Base-by-base conservation (phyloP, 2,797 vertebrate genomes). In the Spea hammondii region DNA sequence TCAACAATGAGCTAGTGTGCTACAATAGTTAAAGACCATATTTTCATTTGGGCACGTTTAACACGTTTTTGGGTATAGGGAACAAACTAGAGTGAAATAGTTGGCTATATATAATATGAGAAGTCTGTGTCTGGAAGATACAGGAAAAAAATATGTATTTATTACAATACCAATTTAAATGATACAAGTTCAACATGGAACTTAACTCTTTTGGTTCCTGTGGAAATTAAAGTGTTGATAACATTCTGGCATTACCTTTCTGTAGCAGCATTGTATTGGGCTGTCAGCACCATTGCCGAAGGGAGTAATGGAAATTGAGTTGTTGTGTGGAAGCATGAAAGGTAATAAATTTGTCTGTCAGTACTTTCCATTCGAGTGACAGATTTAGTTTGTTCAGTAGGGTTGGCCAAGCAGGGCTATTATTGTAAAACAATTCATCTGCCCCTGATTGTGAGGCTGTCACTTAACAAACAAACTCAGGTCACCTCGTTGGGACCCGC, bases 331-430 rank as follows among this genome's bases (percentile, higher is more conserved):
- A 80, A 87, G 83, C 82, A 83, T 70, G 85, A 82, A 71, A 84
- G 85, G 85, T 89, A 89, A 90, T 88, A 87, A 89, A 89, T 88
- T 85, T 84, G 84, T 83, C 87, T 89, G 88, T 89, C 88, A 90
- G 78, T 89, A 86, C 86, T 88, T 89, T 87, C 86, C 83, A 84
- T 83, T 71, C 68, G 62, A 87, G 85, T 85, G 87, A 85, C 87
- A 87, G 86, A 86, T 89, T 86, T 88, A 88, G 86, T 84, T 80
- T 86, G 83, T 86, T 85, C 77, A 80, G 79, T 85, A 87, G 46
- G 69, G 83, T 86, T 77, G 84, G 80, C 85, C 64, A 78, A 78
- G 78, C 80, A 76, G 14, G 69, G 76, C 82, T 85, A 67, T 86
- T 88, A 89, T 83, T 71, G 79, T 83, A 84, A 85, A 86, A 72